Evolutionary conservation across 2,888 invertebrate genomes (phyloP).

Genomic region (Imbricaverruca yamaguchii): DNA sequence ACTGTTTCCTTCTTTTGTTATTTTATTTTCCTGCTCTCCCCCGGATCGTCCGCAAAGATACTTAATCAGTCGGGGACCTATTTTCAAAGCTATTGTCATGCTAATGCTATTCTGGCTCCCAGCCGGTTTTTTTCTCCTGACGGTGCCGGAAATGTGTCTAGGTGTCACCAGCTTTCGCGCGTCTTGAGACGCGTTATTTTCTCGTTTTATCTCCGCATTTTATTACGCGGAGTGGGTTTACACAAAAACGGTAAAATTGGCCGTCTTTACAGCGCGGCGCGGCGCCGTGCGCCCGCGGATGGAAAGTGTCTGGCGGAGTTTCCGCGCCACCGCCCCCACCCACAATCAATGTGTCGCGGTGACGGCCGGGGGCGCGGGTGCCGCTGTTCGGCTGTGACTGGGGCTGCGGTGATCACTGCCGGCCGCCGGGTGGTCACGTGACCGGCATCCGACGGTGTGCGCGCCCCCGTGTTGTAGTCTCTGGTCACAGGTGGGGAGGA

Average conservation of each 20-base stretch:
- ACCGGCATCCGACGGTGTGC: too few species aligned
- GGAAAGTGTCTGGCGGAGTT: too few species aligned
- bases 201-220: neutral
- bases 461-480: too few species aligned
- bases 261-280: neutral
- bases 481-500: too few species aligned
- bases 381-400: too few species aligned
- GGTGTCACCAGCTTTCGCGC: neutral
- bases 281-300: neutral
- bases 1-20: neutral
- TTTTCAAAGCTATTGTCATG: conserved; percentile 17
- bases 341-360: too few species aligned
- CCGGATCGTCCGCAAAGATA: conserved; percentile 1
- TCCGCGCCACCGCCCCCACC: too few species aligned
- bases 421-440: too few species aligned
- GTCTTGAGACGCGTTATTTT: neutral
- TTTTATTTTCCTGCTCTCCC: neutral
- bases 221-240: neutral
- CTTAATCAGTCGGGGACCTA: conserved; percentile 7
- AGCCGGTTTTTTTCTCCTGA: neutral
- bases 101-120: conserved; percentile 2
- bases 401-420: too few species aligned
- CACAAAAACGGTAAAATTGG: neutral
- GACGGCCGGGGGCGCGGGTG: too few species aligned
- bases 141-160: conserved; percentile 1